Evolutionary conservation across 2,113 vertebrate species (phyloP).

Genomic region (Onychorhynchus coronatus): DNA sequence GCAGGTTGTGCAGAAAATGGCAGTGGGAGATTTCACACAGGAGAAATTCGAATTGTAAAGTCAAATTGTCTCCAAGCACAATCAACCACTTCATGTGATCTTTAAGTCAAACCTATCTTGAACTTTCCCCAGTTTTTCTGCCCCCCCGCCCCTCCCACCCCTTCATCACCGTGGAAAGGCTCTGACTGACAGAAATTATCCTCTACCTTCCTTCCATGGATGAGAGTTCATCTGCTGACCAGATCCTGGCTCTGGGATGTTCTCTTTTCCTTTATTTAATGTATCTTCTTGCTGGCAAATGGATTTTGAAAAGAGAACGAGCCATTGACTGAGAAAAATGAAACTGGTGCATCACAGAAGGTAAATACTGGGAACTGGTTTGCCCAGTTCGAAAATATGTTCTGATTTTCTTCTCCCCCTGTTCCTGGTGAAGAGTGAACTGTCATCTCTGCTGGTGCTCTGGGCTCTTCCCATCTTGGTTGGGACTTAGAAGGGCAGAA

Average conservation of each 20-base stretch:
- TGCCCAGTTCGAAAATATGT: conserved; percentile 17
- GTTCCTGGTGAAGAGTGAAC: not conserved
- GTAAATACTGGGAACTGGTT: conserved; percentile 49
- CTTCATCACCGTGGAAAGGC: not conserved
- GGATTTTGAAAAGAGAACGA: not conserved
- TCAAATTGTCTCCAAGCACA: not conserved
- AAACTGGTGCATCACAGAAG: conserved; percentile 1
- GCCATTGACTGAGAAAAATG: not conserved
- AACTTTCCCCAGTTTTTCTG: not conserved
- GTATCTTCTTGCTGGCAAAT: not conserved
- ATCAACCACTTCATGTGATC: not conserved
- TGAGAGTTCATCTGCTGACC: not conserved
- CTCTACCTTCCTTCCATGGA: not conserved
- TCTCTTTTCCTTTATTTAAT: not conserved
- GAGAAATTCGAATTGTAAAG: not conserved
- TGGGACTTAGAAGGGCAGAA: not conserved
- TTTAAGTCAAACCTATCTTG: not conserved
- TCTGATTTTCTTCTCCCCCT: not conserved
- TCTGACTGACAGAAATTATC: not conserved
- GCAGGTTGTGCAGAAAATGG: not conserved
- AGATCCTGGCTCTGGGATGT: not conserved
- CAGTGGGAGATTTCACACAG: not conserved
- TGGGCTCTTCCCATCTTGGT: not conserved
- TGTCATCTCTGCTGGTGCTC: not conserved
- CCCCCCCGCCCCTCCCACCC: too few species aligned